These are phyloP conservation scores for Rutilus rutilus DNA, from an alignment of 2,113 vertebrate species.

Conservation along the genomic window DNA sequence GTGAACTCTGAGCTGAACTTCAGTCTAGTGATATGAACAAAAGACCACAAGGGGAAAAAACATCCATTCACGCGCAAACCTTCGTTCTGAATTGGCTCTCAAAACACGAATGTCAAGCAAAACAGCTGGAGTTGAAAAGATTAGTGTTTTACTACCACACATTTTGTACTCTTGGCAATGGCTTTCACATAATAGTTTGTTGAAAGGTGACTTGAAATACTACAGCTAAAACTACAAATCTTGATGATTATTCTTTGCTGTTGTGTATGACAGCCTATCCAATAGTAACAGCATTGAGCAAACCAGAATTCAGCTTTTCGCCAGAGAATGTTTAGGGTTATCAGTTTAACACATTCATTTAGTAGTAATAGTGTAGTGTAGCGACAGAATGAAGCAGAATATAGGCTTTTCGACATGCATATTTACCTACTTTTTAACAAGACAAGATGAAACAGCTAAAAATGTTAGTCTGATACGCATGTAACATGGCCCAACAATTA, in stretches of 20 bases:
- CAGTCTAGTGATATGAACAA: not conserved
- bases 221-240: not conserved
- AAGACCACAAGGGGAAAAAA: not conserved
- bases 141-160: not conserved
- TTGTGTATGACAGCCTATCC: not conserved
- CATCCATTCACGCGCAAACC: not conserved
- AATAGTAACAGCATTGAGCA: not conserved
- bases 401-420: not conserved
- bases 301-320: not conserved
- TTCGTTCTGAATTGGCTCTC: not conserved
- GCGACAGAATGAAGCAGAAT: not conserved
- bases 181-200: not conserved
- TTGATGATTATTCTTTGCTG: not conserved
- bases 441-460: not conserved
- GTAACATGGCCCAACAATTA: not conserved
- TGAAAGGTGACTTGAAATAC: constrained; percentile 13
- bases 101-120: not conserved
- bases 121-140: not conserved
- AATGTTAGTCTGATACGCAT: not conserved
- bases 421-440: not conserved
- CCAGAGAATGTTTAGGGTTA: not conserved
- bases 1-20: not conserved
- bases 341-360: not conserved
- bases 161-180: not conserved
- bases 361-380: not conserved